Percentiles rank a stretch among this genome's conserved stretches.
Evolutionary conservation across 1,140 invertebrate species (phyloP).

Genomic region (Drosophila repletoides): DNA sequence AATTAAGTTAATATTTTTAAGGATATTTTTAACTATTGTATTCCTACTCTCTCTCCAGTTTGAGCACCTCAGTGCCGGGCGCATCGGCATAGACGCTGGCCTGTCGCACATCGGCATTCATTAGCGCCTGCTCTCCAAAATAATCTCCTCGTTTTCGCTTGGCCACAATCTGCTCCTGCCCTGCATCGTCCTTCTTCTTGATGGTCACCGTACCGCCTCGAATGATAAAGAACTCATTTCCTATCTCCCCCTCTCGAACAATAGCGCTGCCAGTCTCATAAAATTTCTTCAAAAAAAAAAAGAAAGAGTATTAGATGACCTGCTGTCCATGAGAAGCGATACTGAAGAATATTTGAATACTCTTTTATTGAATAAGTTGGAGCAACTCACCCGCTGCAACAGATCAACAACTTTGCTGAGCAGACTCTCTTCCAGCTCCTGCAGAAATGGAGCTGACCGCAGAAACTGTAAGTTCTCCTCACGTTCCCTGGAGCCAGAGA

Average conservation of each 20-base stretch:
- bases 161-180: slow-evolving; percentile 85
- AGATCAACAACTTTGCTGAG: slow-evolving; percentile 95
- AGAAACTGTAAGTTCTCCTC: slow-evolving; percentile 93
- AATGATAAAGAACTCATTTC: slow-evolving; percentile 98
- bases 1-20: not conserved
- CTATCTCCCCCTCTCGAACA: slow-evolving; percentile 95
- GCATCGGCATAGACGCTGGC: slow-evolving; percentile 94
- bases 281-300: slow-evolving; percentile 59
- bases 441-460: slow-evolving; percentile 91
- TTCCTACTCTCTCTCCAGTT: slow-evolving; percentile 91
- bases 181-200: slow-evolving; percentile 85
- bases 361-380: too few species aligned
- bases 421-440: slow-evolving; percentile 90
- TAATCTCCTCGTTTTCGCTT: slow-evolving; percentile 88
- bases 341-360: too few species aligned
- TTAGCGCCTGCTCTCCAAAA: slow-evolving; percentile 91
- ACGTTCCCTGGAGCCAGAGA: slow-evolving; percentile 89
- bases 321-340: too few species aligned
- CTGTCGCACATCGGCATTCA: slow-evolving; percentile 91
- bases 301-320: too few species aligned
- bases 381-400: slow-evolving; percentile 89
- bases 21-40: too few species aligned
- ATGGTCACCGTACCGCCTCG: slow-evolving; percentile 93
- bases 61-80: slow-evolving; percentile 94
- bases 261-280: slow-evolving; percentile 93